phyloP scores from a whole-genome alignment of 2,888 invertebrate species.

The Phalangium opilio region DNA sequence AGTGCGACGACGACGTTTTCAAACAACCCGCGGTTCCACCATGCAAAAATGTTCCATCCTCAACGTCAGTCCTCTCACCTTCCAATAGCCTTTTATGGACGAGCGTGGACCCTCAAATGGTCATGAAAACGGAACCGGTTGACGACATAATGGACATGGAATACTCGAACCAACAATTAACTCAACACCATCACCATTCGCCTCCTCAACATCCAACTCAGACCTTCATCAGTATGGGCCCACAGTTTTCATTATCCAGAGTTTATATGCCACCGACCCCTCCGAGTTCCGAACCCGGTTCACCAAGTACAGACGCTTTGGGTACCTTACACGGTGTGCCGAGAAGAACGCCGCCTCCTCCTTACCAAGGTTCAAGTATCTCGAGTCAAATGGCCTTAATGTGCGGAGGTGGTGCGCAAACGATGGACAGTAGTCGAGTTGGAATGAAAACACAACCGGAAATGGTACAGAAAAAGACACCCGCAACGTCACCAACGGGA shows the following conservation, averaged over 20 bases:
- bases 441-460: conserved; percentile 45
- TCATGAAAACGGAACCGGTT: too few species aligned
- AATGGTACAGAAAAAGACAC: conserved; percentile 24
- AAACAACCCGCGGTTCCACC: too few species aligned
- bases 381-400: conserved; percentile 13
- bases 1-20: too few species aligned
- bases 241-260: conserved; percentile 28
- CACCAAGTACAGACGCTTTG: conserved; percentile 34
- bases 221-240: conserved; percentile 13
- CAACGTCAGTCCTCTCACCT: too few species aligned
- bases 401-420: conserved; percentile 66
- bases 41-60: too few species aligned
- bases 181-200: background rate
- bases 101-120: too few species aligned
- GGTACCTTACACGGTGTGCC: background rate
- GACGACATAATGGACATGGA: background rate
- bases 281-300: conserved; percentile 72
- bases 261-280: conserved; percentile 76
- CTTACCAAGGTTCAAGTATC: conserved; percentile 38
- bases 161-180: background rate
- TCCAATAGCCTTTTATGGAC: too few species aligned
- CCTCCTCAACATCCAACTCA: background rate
- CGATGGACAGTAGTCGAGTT: conserved; percentile 75
- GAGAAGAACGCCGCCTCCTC: conserved; percentile 57
- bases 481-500: background rate